phyloP scores from a whole-genome alignment of 2,797 vertebrate species.

The Moxostoma hubbsi region DNA sequence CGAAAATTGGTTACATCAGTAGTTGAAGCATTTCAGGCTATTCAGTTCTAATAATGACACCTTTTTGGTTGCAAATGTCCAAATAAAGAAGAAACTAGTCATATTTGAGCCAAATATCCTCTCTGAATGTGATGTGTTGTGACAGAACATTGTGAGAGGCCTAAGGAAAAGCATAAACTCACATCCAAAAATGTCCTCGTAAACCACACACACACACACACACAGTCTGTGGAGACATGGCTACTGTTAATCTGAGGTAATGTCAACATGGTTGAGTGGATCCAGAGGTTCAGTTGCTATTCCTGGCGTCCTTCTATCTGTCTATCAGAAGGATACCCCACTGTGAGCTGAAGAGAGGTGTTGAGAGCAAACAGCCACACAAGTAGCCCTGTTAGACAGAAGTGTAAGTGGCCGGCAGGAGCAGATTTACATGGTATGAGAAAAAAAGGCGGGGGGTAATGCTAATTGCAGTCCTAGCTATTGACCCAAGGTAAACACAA shows the following conservation, averaged over 20 bases:
- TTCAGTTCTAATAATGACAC: too few species aligned
- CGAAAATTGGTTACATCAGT: too few species aligned
- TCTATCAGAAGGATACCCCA: constrained; percentile 47
- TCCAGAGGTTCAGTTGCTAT: constrained; percentile 38
- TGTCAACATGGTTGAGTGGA: constrained; percentile 31
- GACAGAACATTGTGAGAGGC: constrained; percentile 33
- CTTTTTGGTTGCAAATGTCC: too few species aligned
- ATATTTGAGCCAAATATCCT: constrained; percentile 1
- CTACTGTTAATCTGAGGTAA: constrained; percentile 27
- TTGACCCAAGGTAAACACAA: constrained; percentile 31
- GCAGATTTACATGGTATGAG: constrained; percentile 58
- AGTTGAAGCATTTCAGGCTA: too few species aligned
- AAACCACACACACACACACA: constrained; percentile 5
- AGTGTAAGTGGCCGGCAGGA: constrained; percentile 54
- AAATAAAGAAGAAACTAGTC: too few species aligned
- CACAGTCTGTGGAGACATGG: constrained; percentile 10
- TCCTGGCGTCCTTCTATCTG: constrained; percentile 41
- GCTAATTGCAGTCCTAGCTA: constrained; percentile 56
- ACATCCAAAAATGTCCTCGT: constrained; percentile 26
- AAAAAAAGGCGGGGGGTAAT: constrained; percentile 64
- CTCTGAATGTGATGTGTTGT: constrained; percentile 38
- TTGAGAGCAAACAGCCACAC: constrained; percentile 54
- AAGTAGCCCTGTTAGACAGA: constrained; percentile 52
- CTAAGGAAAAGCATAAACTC: constrained; percentile 36
- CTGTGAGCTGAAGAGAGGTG: constrained; percentile 42